These are phyloP conservation scores for Ametastegia equiseti DNA, from an alignment of 2,888 invertebrate species.

Conservation along the genomic window DNA sequence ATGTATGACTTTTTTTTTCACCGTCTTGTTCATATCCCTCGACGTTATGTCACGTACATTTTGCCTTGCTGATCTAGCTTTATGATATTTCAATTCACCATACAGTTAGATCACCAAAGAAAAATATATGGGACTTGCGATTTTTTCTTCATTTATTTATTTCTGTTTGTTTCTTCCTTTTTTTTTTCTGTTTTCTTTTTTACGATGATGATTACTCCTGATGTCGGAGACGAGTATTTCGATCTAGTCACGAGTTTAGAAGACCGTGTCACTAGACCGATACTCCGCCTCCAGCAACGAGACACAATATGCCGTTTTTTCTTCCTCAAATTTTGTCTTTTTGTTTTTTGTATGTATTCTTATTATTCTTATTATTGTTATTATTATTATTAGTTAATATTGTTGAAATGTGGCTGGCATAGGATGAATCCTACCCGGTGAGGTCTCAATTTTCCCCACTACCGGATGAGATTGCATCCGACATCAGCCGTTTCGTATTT, in stretches of 20 bases:
- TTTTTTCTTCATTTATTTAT: not conserved
- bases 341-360: not conserved
- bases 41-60: conserved; percentile 64
- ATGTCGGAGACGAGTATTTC: conserved; percentile 74
- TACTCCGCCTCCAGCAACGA: conserved; percentile 65
- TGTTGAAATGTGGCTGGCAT: conserved; percentile 58
- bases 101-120: conserved; percentile 81
- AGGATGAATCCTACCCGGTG: conserved; percentile 75
- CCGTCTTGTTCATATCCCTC: conserved; percentile 34
- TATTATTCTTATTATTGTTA: not conserved
- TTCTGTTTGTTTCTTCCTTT: not conserved
- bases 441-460: conserved; percentile 61
- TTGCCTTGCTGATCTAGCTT: conserved; percentile 75
- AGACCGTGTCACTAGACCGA: conserved; percentile 71
- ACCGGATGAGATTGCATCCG: conserved; percentile 69
- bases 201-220: conserved; percentile 52
- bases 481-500: conserved; percentile 58
- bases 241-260: conserved; percentile 75
- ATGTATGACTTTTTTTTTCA: not conserved
- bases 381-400: not conserved
- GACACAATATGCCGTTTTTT: conserved; percentile 41
- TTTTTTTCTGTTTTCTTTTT: not conserved
- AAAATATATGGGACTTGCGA: conserved; percentile 66
- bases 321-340: not conserved
- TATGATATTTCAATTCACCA: conserved; percentile 72